Percentiles rank a stretch among this genome's conserved stretches.
Evolutionary conservation across 2,888 invertebrate species (phyloP).

Genomic region (Pseudoips prasinana): DNA sequence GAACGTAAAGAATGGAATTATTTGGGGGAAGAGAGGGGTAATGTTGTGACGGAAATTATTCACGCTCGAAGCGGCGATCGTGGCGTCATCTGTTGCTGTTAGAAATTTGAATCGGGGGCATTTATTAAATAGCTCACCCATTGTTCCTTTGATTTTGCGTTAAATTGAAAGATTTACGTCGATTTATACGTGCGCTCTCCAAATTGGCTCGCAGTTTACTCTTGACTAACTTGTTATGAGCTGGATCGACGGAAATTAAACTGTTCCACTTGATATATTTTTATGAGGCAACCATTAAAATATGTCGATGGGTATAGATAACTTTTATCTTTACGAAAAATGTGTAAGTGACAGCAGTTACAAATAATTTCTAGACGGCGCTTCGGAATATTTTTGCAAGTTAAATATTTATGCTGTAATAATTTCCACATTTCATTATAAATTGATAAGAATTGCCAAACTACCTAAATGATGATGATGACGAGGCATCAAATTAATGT

Average conservation of each 20-base stretch:
- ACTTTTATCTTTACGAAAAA: too few species aligned
- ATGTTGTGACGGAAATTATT: conserved; percentile 62
- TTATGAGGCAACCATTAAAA: conserved; percentile 6
- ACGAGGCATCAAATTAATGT: too few species aligned
- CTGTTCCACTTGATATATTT: conserved; percentile 17
- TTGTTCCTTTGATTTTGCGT: conserved; percentile 51
- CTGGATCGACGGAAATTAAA: conserved; percentile 18
- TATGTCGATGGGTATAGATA: too few species aligned
- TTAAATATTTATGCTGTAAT: too few species aligned
- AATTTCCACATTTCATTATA: too few species aligned
- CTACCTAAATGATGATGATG: too few species aligned
- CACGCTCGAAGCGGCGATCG: conserved; percentile 49
- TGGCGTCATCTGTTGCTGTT: conserved; percentile 56
- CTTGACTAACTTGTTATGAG: conserved; percentile 11
- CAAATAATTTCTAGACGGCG: too few species aligned
- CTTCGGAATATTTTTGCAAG: too few species aligned
- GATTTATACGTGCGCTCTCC: conserved; percentile 21
- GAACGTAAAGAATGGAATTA: conserved; percentile 48
- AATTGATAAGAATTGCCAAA: too few species aligned
- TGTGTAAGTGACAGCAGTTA: too few species aligned
- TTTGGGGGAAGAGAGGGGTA: conserved; percentile 36
- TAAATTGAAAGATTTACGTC: conserved; percentile 40
- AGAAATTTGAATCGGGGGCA: conserved; percentile 57
- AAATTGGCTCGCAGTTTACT: conserved; percentile 18
- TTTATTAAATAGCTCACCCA: conserved; percentile 57